These are phyloP conservation scores for Aphodius sticticus DNA, from an alignment of 2,888 invertebrate species.

Conservation along the genomic window DNA sequence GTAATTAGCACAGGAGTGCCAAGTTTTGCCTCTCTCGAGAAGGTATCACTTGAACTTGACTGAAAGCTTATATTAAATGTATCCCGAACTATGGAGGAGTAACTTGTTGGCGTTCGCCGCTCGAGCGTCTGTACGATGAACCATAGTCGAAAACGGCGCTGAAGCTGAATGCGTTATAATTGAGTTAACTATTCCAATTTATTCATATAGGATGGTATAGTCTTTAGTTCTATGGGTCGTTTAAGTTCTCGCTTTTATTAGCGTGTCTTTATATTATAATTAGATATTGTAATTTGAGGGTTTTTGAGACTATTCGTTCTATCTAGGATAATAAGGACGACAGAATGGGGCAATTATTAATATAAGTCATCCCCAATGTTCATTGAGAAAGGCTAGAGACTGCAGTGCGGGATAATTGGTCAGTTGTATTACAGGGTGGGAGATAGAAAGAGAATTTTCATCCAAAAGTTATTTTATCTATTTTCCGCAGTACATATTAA, in stretches of 20 bases:
- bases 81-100: neutral
- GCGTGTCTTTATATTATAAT: neutral
- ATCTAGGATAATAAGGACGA: no score
- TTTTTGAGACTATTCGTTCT: neutral
- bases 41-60: constrained; percentile 4
- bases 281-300: neutral
- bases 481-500: no score
- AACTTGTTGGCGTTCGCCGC: neutral
- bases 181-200: neutral
- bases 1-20: neutral
- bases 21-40: neutral
- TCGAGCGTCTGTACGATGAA: neutral
- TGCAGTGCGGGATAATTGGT: no score
- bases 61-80: neutral
- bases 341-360: no score
- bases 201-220: neutral
- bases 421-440: no score
- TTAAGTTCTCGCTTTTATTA: neutral
- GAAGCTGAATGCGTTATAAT: neutral
- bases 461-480: no score
- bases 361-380: no score
- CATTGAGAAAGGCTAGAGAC: no score
- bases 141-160: neutral
- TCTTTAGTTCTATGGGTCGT: neutral
- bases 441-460: no score